Evolutionary conservation across 1,140 invertebrate genomes (phyloP), one percentile per base, ranked within the genome.

Genomic region (Drosophila mayri): DNA sequence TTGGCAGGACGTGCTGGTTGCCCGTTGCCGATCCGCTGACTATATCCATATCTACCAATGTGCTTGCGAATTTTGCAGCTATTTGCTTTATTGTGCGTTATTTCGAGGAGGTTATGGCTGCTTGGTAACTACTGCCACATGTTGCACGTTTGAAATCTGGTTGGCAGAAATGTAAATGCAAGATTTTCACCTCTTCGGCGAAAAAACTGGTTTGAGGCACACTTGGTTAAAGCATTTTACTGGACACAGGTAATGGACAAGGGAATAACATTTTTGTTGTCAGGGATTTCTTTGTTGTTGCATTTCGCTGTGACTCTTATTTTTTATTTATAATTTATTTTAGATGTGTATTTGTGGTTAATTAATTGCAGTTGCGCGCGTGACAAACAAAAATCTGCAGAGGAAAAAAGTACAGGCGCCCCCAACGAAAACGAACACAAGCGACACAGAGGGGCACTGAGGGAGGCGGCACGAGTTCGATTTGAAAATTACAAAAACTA

Each of bases 1-100:
- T 92, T 55, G 91, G 87, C 79, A 92, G 85, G 76, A 83, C 81
- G 78, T 90, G 87, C 78, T 92, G 91, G 82, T 92, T 92, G 82
- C 81, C 79, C 41, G 79, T 72, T 54, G 75, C 67, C 54, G 78
- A 61, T 57, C 81, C 85, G 62, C 75, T 83, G 64, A 90, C 85
- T 70, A 90, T 92, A 92, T 92, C 91, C 91, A 92, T 92, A 54
- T 79, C 54, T 90, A 10, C 28, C 46, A 52, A 38, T 8, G 12
- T 46, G 30, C 40, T 20, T 14, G 32, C 43, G 67, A 72, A 43
- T 44, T 52, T 66, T 14, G 38, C 49, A 67, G 61, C 44, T 25
- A 35, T 64, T 52, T 35, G 49, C 66, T 68, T 40, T 35, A 41
- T 68, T 67, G 12, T 41, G 63, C 63, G 43, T 38, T 54, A 28